phyloP scores from a whole-genome alignment of 2,797 vertebrate genomes.

The Luscinia luscinia region DNA sequence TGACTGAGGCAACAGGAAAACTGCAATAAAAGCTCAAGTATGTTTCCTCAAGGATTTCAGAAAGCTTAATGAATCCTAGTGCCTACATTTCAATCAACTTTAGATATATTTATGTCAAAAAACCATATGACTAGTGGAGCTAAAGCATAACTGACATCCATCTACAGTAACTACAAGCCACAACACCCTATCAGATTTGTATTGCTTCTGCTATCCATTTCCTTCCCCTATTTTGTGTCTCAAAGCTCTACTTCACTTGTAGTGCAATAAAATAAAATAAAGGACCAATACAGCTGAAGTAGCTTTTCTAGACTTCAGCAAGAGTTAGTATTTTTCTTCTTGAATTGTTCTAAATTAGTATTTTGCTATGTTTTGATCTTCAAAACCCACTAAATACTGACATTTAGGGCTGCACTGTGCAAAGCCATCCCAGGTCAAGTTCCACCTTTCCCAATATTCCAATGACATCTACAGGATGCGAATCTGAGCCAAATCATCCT shows the following conservation, averaged over 20 bases:
- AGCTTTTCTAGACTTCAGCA: neutral
- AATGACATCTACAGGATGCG: neutral
- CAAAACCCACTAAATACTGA: neutral
- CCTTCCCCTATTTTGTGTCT: neutral
- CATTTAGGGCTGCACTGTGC: neutral
- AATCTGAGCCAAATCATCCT: neutral
- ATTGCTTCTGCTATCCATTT: neutral
- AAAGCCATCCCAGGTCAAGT: neutral
- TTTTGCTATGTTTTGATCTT: neutral
- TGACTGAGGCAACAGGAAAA: neutral
- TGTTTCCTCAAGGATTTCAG: neutral
- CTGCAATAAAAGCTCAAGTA: neutral
- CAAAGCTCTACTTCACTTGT: neutral
- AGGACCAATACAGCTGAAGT: neutral
- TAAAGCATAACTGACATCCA: neutral
- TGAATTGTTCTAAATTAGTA: neutral
- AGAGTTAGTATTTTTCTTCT: neutral
- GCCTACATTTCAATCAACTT: neutral
- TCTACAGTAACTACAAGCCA: neutral
- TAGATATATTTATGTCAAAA: neutral
- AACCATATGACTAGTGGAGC: neutral
- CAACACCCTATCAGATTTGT: neutral
- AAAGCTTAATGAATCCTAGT: neutral
- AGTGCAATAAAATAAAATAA: neutral
- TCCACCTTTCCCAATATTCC: neutral